Conservation (phyloP, 2,113 vertebrate species). For the Epinephelus fuscoguttatus region DNA sequence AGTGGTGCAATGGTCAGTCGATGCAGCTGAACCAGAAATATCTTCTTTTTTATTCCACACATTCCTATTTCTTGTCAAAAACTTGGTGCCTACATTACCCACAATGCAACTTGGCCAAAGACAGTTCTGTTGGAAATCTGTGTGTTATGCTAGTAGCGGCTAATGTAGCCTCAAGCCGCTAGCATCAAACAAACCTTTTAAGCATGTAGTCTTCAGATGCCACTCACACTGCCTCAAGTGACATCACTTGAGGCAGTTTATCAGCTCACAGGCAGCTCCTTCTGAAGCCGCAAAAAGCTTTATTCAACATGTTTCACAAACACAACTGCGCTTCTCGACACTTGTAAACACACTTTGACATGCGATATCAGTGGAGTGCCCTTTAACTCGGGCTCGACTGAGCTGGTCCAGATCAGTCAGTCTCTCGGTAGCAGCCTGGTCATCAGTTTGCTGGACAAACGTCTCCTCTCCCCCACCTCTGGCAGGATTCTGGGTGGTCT, state of each 20-base stretch:
- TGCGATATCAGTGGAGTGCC: no score
- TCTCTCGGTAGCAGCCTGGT: constrained; percentile 26
- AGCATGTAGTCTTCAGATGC: background rate
- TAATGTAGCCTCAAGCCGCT: background rate
- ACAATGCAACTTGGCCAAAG: background rate
- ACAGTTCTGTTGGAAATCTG: no score
- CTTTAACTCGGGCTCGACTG: background rate
- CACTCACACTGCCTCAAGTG: background rate
- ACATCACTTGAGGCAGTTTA: background rate
- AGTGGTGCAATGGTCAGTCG: no score
- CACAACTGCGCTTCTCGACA: background rate
- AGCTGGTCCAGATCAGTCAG: background rate
- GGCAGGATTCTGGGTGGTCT: constrained; percentile 88
- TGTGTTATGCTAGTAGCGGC: background rate
- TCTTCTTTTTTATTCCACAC: background rate
- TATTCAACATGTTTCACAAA: background rate
- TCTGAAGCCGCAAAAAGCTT: background rate
- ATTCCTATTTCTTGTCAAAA: background rate
- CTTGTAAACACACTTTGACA: background rate
- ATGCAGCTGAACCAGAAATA: no score
- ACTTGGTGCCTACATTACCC: no score
- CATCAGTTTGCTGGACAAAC: constrained; percentile 40
- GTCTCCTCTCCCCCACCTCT: constrained; percentile 39
- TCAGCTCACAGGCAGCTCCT: background rate
- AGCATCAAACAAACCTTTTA: no score